Base-by-base conservation (phyloP, 1,140 invertebrate genomes). In the Muscidifurax raptorellus region DNA sequence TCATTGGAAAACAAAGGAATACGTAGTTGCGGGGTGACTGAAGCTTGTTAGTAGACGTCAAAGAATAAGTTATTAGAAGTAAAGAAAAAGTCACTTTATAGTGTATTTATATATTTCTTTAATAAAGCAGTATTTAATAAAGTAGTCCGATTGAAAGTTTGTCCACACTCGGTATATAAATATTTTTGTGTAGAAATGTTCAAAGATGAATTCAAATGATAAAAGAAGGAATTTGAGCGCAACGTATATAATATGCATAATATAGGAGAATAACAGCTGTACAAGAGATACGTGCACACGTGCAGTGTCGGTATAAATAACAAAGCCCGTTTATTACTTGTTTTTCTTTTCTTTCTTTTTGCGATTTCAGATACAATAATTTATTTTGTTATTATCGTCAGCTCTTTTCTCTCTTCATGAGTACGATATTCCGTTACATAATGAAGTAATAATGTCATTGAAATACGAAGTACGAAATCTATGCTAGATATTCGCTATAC, bases 401-500 rank as follows among this genome's bases (percentile, higher is more conserved):
- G 77, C 85, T 87, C 47, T 87, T 83, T 81, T 88, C 88, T 87
- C 88, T 87, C 82, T 67, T 84, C 69, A 89, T 89, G n/a, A 82
- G n/a, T 47, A 82, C 30, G 80, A 28, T 76, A 83, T 76, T 71
- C 86, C 83, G 80, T 89, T 89, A 89, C 85, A 89, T 86, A 86
- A 89, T 88, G 84, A 89, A 87, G 85, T 79, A 87, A 83, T 88
- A 88, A 88, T 89, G 64, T 88, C 86, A 86, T 88, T 89, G 86
- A 89, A 40, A 89, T 88, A 89, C 88, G 89, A 89, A 89, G 85
- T 89, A 89, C 87, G 89, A 89, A 89, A 89, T 86, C 87, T 89
- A 89, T 85, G 78, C 84, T 88, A 64, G 85, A 87, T 88, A 89
- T 86, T 88, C 74, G 72, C 78, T 87, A 88, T 59, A 85, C 47